Base-by-base conservation (phyloP, 2,888 invertebrate species). In the Isotomurus palustris region DNA sequence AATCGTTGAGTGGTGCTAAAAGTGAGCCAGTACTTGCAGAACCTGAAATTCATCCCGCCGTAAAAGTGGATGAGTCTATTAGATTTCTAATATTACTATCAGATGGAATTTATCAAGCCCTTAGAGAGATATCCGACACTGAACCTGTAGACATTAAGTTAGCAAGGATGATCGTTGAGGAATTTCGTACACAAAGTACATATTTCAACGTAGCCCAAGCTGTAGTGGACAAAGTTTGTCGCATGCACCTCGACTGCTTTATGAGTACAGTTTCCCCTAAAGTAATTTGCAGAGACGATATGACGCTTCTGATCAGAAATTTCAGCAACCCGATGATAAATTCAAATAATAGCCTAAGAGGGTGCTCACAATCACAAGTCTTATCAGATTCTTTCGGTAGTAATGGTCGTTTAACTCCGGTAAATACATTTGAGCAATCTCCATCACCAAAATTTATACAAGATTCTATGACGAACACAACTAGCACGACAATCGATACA, bases 71-170 rank as follows among this genome's bases (percentile, higher is more conserved):
- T 72, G 84, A 86, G 27, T 85, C 85, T 3, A 88, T 86, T 74
- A 82, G 83, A 72, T 93, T 92, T 75, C 78, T 94, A 12, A 78
- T 93, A 2, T 78, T 94, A 22, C 88, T 92, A 80, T 90, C 91
- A 5, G 84, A 88, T 47, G 91, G 91, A 0, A 80, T 93, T 0
- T 89, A 89, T 75, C 87, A 86, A 76, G 85, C 88, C 2, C 80
- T 91, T 41, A 86, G 88, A 75, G 89, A 91, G 77, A 84, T 85
- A 1, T 84, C 83, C 14, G 83, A 84, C 1, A 83, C 83, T 38
- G 86, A 87, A 69, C 86, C 88, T 73, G 88, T 90, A 1, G 90
- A 90, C 76, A 86, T 85, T 73, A 85, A 87, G 71, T 81, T 91
- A 2, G 85, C 88, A 0, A 83, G 87, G 71, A 83, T 88, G 75